These are phyloP conservation scores for Pseudocheirus occidentalis DNA, from an alignment of 2,797 vertebrate genomes.

Conservation along the genomic window DNA sequence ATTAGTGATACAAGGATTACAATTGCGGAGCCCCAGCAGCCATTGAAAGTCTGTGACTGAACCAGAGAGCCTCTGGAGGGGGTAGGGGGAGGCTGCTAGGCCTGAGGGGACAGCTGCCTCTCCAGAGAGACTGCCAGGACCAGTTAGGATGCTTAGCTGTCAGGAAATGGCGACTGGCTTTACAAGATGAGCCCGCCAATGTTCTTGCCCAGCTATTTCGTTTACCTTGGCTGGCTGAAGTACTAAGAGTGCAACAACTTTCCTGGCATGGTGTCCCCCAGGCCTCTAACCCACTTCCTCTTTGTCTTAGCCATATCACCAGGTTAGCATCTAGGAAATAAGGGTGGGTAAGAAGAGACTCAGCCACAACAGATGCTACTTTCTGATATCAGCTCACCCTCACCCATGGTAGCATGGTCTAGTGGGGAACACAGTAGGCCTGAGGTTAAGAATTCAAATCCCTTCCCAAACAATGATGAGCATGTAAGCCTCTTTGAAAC, in stretches of 20 bases:
- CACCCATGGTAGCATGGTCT: no score
- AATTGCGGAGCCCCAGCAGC: rapidly evolving
- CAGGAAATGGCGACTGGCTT: background rate
- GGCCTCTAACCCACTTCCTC: background rate
- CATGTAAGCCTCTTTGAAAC: background rate
- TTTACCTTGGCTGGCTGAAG: background rate
- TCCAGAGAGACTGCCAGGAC: background rate
- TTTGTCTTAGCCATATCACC: background rate
- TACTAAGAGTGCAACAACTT: background rate
- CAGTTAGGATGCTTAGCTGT: background rate
- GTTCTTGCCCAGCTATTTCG: background rate
- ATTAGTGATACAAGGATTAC: slow-evolving; percentile 43
- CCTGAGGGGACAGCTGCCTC: background rate
- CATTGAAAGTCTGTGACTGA: background rate
- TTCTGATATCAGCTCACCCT: background rate
- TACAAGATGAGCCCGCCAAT: background rate
- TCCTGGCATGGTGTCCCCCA: background rate
- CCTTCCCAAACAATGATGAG: background rate
- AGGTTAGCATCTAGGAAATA: background rate
- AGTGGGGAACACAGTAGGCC: background rate
- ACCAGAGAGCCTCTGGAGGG: background rate
- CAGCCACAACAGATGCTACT: background rate
- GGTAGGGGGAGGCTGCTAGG: background rate
- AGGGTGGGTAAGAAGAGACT: background rate
- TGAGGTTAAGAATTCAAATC: background rate